These are phyloP conservation scores for Formica aserva DNA, from an alignment of 2,888 invertebrate species.

Conservation along the genomic window DNA sequence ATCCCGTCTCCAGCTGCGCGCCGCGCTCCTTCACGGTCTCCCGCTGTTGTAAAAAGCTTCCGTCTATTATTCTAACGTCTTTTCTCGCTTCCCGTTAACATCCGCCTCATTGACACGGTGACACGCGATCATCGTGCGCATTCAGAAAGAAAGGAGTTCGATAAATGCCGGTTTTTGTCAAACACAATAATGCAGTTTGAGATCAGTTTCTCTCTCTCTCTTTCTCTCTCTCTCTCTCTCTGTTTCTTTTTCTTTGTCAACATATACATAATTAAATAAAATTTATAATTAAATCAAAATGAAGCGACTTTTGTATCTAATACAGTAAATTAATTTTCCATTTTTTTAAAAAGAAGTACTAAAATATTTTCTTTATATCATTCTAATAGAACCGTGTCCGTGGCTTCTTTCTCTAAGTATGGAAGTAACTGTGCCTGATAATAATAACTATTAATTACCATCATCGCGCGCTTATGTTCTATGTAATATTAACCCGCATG, in stretches of 20 bases:
- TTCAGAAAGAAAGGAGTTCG: background rate
- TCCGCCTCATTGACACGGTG: conserved; percentile 33
- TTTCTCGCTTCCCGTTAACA: conserved; percentile 39
- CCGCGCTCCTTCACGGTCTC: conserved; percentile 52
- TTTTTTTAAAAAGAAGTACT: background rate
- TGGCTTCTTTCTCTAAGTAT: background rate
- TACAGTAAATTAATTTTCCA: background rate
- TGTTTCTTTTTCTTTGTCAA: background rate
- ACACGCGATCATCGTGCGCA: conserved; percentile 1
- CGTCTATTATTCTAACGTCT: conserved; percentile 70
- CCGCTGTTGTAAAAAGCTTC: conserved; percentile 62
- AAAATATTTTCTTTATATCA: too few relatives aligned
- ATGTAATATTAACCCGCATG: conserved; percentile 25
- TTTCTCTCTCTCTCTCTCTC: background rate
- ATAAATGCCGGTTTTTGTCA: background rate
- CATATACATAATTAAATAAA: too few relatives aligned
- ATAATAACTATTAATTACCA: background rate
- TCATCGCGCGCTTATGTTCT: background rate
- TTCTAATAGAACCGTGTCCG: background rate
- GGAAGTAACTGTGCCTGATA: background rate
- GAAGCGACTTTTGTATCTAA: background rate
- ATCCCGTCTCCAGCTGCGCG: conserved; percentile 66
- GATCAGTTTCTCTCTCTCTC: background rate
- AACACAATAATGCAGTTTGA: background rate
- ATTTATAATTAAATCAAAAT: background rate